Percentiles rank a stretch among this genome's conserved stretches.
Conservation (phyloP, 2,797 vertebrate genomes). For the Tarsius wallacei region DNA sequence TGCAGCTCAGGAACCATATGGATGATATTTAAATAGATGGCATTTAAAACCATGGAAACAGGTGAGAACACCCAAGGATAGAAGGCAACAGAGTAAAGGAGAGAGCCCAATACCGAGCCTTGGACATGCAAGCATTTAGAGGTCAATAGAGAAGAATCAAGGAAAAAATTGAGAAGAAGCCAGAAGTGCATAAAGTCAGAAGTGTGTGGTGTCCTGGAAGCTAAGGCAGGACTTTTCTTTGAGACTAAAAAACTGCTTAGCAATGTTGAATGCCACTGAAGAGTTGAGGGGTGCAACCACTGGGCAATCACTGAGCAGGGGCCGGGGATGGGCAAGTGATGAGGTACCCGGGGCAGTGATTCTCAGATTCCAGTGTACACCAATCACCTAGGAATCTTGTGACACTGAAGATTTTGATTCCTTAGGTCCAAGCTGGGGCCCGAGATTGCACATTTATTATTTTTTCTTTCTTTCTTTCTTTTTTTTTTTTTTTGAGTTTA, state of each 20-base stretch:
- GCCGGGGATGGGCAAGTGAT: too few species aligned
- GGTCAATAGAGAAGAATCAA: background rate
- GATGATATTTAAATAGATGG: background rate
- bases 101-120: background rate
- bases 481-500: too few species aligned
- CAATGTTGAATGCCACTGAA: background rate
- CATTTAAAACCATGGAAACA: background rate
- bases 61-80: background rate
- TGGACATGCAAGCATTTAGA: background rate
- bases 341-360: too few species aligned
- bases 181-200: background rate
- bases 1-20: background rate
- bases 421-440: background rate
- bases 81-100: background rate
- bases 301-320: background rate
- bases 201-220: background rate
- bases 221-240: background rate
- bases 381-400: background rate
- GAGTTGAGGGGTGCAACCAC: background rate
- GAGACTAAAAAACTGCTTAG: background rate
- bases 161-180: background rate
- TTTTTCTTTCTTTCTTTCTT: too few species aligned
- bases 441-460: background rate
- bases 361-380: background rate
- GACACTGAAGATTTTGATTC: background rate